Evolutionary conservation across 2,888 invertebrate genomes (phyloP), one percentile per base, ranked within the genome.

Genomic region (Erebia epiphron): DNA sequence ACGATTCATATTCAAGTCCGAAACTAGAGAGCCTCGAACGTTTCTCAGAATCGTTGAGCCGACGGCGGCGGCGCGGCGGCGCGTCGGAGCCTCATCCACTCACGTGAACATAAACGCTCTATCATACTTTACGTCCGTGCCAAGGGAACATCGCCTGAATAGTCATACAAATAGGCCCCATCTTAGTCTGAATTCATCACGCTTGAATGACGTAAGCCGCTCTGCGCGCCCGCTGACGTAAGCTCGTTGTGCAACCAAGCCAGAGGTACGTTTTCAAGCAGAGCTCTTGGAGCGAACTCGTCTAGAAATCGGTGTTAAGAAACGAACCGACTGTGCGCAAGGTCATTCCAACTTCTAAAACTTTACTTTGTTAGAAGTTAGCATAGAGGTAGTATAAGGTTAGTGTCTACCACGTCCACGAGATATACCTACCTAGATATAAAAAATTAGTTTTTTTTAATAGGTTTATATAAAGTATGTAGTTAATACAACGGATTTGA

Each of bases 221-320:
- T 88, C 82, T 84, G 88, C 87, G 85, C 86, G 91, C 86, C 87
- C 85, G 92, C 92, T 92, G 92, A 93, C 92, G 92, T 93, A 93
- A 93, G 92, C 92, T 89, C 87, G 92, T 93, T 93, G 93, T 92
- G 92, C 92, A 93, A 92, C 90, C 87, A 81, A 90, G 90, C 90
- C 85, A 83, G 88, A 90, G 91, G 89, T 91, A 90, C 88, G 85
- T 86, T 84, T 89, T 88, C 86, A 90, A 90, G 89, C 90, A 86
- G 86, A 84, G 87, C 87, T 89, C 90, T 92, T 87, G 85, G 86
- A 89, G 87, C 87, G 86, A 86, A 86, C 86, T 89, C 86, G 85
- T 90, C 89, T 90, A 91, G 91, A 92, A 92, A 91, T 92, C 88
- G 84, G 82, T 87, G 88, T 90, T 90, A 86, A 89, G 90, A 92